Evolutionary conservation across 2,797 vertebrate species (phyloP), one percentile per base, ranked within the genome.

Genomic region (Pseudochirops cupreus): DNA sequence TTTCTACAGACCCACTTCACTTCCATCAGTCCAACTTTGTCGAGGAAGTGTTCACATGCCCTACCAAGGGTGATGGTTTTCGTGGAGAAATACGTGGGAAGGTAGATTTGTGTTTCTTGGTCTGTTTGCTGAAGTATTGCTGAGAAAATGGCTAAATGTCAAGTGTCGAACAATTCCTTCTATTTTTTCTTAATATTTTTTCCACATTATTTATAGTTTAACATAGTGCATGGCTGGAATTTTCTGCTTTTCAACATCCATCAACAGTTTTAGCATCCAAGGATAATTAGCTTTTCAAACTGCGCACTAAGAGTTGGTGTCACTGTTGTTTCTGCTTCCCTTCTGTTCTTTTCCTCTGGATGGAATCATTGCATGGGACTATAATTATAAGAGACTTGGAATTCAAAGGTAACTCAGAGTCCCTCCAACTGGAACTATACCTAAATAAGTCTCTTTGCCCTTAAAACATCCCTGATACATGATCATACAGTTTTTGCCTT

Each of bases 81-180:
- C 90, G 92, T 50, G 67, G 28, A 93, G 50, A 90, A 92, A 93
- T 56, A 54, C 26, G 0, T 54, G 46, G 46, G 94, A 98, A 96
- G 90, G n/a, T 39, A 50, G 21, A 52, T 97, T 55, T 95, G 91
- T 95, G 89, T 53, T 98, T 96, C 97, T n/a, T 92, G 96, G 92
- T 92, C 24, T 56, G 93, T 95, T 96, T 82, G 0, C 87, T 95
- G 92, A 56, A 97, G 93, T 92, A 96, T 21, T 92, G 59, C 94
- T 96, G 93, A 95, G 96, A 97, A 82, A 94, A 96, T 93, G 53
- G 0, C 95, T 56, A 54, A 91, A 91, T 95, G 53, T 55, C n/a
- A 6, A 50, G 52, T 39, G 31, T 92, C 91, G 82, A 18, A 26
- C 54, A 91, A 50, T 87, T 54, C 9, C 29, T 26, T 91, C 18